Evolutionary conservation across 2,113 vertebrate species (phyloP), one percentile per base, ranked within the genome.

Genomic region (Gobio gobio): DNA sequence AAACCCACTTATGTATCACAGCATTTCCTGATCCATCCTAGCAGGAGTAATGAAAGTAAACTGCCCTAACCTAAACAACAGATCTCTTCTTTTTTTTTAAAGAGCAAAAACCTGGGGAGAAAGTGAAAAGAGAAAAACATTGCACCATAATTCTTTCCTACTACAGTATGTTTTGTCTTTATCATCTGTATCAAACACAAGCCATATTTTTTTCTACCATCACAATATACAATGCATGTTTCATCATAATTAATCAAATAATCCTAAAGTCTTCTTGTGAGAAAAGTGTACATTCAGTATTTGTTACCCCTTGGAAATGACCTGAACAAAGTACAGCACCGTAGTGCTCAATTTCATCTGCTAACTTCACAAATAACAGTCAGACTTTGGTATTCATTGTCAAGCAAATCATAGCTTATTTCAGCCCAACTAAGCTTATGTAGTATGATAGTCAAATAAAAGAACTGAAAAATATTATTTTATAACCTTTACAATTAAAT

Each of bases 311-410:
- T 29, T 18, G 70, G 10, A 61, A 61, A 74, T 72, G 59, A 81
- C 63, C 64, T 83, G 64, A 79, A 83, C 78, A 40, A 80, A 36
- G 51, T 47, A 64, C 63, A 68, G 47, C 78, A 82, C 47, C 5
- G 12, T 72, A 51, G 63, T 56, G 54, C 45, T 74, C 18, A 45
- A 84, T 82, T 29, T 63, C 68, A 68, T 66, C 68, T 47, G n/a
- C 43, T 76, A 56, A 86, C 68, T 56, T 76, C 59, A 81, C 68
- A 87, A 51, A 87, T 12, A 78, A 75, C 72, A 70, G 83, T 82
- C 73, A 83, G 18, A 83, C 87, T 86, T 88, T 88, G 87, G 87
- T 83, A 79, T 86, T 68, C 64, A 80, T 58, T 70, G 64, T 83
- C 45, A 63, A 63, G 74, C 66, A 74, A 79, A 78, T 83, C n/a